Percentiles rank a stretch among this genome's conserved stretches.
phyloP scores from a whole-genome alignment of 2,888 invertebrate genomes.

The Platypus cylindrus region DNA sequence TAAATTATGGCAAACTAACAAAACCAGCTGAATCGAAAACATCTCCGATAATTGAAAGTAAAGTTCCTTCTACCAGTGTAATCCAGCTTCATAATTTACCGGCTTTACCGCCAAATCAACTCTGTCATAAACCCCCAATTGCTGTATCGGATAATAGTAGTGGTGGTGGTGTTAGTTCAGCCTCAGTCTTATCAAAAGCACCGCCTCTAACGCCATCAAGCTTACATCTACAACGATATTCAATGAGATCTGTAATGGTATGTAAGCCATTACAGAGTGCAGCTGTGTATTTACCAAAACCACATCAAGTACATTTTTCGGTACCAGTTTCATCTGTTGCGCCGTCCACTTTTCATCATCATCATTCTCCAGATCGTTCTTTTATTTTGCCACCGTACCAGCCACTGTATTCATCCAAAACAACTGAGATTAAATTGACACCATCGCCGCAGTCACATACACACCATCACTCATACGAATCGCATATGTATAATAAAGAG shows the following conservation, averaged over 20 bases:
- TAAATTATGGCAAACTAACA: slow-evolving; percentile 18
- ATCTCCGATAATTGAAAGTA: slow-evolving; percentile 7
- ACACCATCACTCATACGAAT: too few relatives aligned
- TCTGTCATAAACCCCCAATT: slow-evolving; percentile 19
- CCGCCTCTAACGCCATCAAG: slow-evolving; percentile 11
- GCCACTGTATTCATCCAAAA: too few relatives aligned
- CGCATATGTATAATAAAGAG: too few relatives aligned
- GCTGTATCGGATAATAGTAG: too few relatives aligned
- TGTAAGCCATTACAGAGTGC: slow-evolving; percentile 44
- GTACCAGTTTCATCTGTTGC: too few relatives aligned
- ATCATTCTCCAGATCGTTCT: too few relatives aligned
- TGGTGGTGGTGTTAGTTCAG: too few relatives aligned
- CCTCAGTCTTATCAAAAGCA: slow-evolving; percentile 17
- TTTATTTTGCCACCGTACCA: too few relatives aligned
- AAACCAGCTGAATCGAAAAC: slow-evolving; percentile 18
- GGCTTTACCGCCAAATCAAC: slow-evolving; percentile 22
- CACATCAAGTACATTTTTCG: slow-evolving; percentile 25
- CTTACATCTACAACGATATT: slow-evolving; percentile 39
- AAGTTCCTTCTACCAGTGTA: slow-evolving; percentile 11
- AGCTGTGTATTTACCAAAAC: slow-evolving; percentile 35
- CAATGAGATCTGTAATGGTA: slow-evolving; percentile 46
- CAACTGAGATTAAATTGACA: too few relatives aligned
- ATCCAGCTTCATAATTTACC: slow-evolving; percentile 24
- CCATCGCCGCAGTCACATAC: too few relatives aligned
- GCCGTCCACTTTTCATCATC: too few relatives aligned